phyloP scores from a whole-genome alignment of 1,140 invertebrate species.

The Anoplolepis gracilipes region DNA sequence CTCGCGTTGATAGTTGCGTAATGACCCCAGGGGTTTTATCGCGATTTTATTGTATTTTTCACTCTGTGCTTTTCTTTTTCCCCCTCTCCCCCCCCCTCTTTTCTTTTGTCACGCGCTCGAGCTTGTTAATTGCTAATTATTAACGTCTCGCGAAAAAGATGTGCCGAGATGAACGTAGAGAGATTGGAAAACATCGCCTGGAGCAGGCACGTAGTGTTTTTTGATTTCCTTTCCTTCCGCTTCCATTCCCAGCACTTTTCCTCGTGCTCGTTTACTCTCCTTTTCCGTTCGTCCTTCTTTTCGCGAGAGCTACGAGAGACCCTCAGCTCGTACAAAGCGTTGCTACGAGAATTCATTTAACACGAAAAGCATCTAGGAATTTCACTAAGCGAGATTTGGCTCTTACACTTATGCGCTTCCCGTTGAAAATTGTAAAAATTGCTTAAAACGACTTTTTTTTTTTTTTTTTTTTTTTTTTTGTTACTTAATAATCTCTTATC shows the following conservation, averaged over 20 bases:
- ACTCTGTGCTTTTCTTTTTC: not conserved
- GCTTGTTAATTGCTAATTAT: slow-evolving; percentile 25
- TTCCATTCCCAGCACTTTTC: not conserved
- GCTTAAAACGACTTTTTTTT: slow-evolving; percentile 65
- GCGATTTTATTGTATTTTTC: slow-evolving; percentile 27
- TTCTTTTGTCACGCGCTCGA: not conserved
- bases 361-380: slow-evolving; percentile 78
- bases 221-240: slow-evolving; percentile 9
- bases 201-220: not conserved
- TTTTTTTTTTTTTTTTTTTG: slow-evolving; percentile 23
- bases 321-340: slow-evolving; percentile 68
- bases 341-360: slow-evolving; percentile 73
- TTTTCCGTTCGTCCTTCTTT: not conserved
- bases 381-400: slow-evolving; percentile 66
- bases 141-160: not conserved
- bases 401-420: slow-evolving; percentile 63
- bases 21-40: not conserved
- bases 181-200: slow-evolving; percentile 26
- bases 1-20: not conserved
- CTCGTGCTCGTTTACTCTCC: not conserved
- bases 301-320: slow-evolving; percentile 46
- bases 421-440: slow-evolving; percentile 79
- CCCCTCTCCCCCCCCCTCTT: no score
- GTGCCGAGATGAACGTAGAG: slow-evolving; percentile 31
- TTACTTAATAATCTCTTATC: slow-evolving; percentile 49